These are phyloP conservation scores for Kryptolebias ocellatus DNA, from an alignment of 2,797 vertebrate species.

Conservation along the genomic window DNA sequence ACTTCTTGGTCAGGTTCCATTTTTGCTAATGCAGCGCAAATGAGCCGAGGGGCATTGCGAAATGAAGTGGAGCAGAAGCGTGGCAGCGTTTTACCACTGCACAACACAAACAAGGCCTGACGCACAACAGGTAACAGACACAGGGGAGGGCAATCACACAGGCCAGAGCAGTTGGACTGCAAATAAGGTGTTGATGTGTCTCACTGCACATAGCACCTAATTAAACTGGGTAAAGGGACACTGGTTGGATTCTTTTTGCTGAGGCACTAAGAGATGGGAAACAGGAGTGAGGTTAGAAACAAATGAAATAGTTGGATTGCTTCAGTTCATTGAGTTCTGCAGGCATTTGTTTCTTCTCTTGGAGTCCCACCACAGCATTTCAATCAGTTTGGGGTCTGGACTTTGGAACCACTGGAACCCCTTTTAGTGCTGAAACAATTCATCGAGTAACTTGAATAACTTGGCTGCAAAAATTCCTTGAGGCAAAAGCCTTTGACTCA, in stretches of 20 bases:
- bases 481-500: too few species aligned
- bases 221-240: slow-evolving; percentile 22
- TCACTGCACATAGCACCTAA: slow-evolving; percentile 15
- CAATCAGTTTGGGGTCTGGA: not conserved
- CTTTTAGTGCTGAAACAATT: too few species aligned
- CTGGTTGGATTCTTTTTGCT: not conserved
- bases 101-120: slow-evolving; percentile 40
- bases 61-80: slow-evolving; percentile 52
- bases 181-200: slow-evolving; percentile 12
- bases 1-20: slow-evolving; percentile 76
- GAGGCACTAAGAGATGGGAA: not conserved
- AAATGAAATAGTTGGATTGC: not conserved
- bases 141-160: slow-evolving; percentile 7
- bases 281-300: not conserved
- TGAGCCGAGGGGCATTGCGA: slow-evolving; percentile 70
- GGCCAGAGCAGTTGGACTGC: slow-evolving; percentile 24
- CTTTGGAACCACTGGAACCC: too few species aligned
- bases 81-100: slow-evolving; percentile 33
- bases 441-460: too few species aligned
- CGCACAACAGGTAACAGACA: slow-evolving; percentile 14
- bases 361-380: not conserved
- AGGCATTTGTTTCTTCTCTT: not conserved
- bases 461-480: too few species aligned
- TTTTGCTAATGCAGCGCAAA: slow-evolving; percentile 75
- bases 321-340: not conserved